Evolutionary conservation across 2,888 invertebrate genomes (phyloP).

Genomic region (Aphodius granarius): DNA sequence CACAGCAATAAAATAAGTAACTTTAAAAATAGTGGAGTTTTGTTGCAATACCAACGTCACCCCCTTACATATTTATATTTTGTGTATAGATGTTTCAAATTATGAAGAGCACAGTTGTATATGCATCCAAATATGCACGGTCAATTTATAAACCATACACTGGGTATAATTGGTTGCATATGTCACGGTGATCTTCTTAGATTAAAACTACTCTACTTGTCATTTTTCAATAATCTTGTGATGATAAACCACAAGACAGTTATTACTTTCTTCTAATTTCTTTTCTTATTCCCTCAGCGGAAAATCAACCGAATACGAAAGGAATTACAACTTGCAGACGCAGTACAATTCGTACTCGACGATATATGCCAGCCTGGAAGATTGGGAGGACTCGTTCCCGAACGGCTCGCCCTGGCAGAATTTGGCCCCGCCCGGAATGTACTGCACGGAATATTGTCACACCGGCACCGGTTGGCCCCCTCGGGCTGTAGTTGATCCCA

Average conservation of each 20-base stretch:
- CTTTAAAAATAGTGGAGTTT: too few relatives aligned
- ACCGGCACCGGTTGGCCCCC: slow-evolving; percentile 52
- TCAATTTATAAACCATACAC: too few relatives aligned
- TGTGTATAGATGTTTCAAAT: too few relatives aligned
- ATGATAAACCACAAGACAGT: not conserved
- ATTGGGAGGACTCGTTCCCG: slow-evolving; percentile 42
- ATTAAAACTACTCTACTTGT: not conserved
- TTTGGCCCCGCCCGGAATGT: slow-evolving; percentile 52
- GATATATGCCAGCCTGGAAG: slow-evolving; percentile 40
- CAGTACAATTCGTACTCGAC: slow-evolving; percentile 45
- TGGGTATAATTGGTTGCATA: too few relatives aligned
- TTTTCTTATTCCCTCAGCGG: slow-evolving; percentile 42
- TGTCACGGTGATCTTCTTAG: too few relatives aligned
- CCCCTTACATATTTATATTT: too few relatives aligned
- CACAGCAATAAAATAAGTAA: too few relatives aligned
- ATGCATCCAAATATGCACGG: too few relatives aligned
- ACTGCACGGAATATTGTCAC: slow-evolving; percentile 53
- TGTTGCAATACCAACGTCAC: too few relatives aligned
- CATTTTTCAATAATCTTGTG: not conserved
- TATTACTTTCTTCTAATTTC: slow-evolving; percentile 1
- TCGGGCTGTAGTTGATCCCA: slow-evolving; percentile 42
- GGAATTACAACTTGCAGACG: slow-evolving; percentile 43
- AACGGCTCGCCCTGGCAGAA: slow-evolving; percentile 47
- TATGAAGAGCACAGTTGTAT: too few relatives aligned
- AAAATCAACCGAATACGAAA: slow-evolving; percentile 45